Base-by-base conservation (phyloP, 2,113 vertebrate species). In the Lampris megalopsis region DNA sequence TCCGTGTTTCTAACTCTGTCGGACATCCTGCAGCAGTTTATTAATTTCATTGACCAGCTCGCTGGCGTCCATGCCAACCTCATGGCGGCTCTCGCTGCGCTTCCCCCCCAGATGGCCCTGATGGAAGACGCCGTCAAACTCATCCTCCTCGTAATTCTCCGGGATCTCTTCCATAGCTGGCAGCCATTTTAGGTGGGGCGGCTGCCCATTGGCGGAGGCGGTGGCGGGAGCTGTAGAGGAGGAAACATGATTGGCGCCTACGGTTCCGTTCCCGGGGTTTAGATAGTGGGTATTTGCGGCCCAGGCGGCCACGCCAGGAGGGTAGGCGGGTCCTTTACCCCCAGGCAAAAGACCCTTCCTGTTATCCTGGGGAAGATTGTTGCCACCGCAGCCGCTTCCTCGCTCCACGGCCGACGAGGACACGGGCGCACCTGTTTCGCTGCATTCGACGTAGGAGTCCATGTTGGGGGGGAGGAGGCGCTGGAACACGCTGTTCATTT, bases 131-230 rank as follows among this genome's bases (percentile, higher is more conserved):
- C 95, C 96, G 59, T 99, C 98, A 61, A 97, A 97, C 76, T 99
- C 98, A 35, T 99, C 98, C 72, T 99, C 98, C 73, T 99, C 98
- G 0, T 96, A 98, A 70, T 99, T 99, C 74, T 99, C 98, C 0
- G 98, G 98, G 84, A 99, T 99, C 85, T 99, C 98, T 88, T 99
- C 98, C 98, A 99, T 99, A 75, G 98, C 97, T 0, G 97, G 97
- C 81, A 99, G 93, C 98, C 98, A 99, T 54, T 99, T 99, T 0
- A 97, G 95, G 5, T 96, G 95, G 1, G 92, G 83, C 0, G 96
- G 95, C 88, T 97, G 98, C 0, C 88, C 94, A 0, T 95, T 91
- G 1, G 93, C 52, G 13, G 87, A 62, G 45, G 63, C 11, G 38
- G 86, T 24, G 2, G 71, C 56, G 4, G 86, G 37, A 2, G 79